Evolutionary conservation across 92 coral and sea anemone species (phyloP).

Genomic region (Pocillopora grandis): DNA sequence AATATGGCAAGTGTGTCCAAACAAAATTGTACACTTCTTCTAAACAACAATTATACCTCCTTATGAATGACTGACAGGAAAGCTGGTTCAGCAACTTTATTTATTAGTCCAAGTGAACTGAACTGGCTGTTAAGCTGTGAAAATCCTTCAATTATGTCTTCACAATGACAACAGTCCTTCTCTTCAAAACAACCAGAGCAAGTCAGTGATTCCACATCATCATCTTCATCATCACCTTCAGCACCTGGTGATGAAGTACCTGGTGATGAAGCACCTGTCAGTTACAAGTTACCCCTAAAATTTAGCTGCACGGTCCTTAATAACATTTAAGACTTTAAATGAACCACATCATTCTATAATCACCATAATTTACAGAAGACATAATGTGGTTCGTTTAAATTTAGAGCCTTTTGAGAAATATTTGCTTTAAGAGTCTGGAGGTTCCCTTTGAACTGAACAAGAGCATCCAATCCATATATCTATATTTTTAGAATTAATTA

Average conservation of each 20-base stretch:
- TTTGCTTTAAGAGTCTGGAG: no score
- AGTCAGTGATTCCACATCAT: conserved; percentile 61
- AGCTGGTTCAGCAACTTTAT: conserved; percentile 92
- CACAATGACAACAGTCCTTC: conserved; percentile 70
- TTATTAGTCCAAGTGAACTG: conserved; percentile 76
- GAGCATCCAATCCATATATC: no score
- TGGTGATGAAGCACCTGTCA: conserved; percentile 16
- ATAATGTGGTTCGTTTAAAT: no score
- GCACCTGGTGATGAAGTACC: conserved; percentile 8
- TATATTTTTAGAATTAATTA: no score
- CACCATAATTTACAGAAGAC: no score
- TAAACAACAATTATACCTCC: conserved; percentile 49
- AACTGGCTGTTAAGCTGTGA: conserved; percentile 80
- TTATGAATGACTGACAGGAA: conserved; percentile 86
- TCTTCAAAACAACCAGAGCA: conserved; percentile 83
- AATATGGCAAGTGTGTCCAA: no score
- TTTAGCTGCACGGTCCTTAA: no score
- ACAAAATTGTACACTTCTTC: background rate
- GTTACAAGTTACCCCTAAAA: no score
- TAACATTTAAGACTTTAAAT: no score
- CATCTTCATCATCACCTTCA: conserved; percentile 58
- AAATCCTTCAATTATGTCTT: conserved; percentile 65
- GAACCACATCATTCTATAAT: no score
- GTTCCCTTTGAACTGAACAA: no score
- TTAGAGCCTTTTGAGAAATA: no score